Conservation (phyloP, 1,140 invertebrate genomes). For the Antheraea pernyi region DNA sequence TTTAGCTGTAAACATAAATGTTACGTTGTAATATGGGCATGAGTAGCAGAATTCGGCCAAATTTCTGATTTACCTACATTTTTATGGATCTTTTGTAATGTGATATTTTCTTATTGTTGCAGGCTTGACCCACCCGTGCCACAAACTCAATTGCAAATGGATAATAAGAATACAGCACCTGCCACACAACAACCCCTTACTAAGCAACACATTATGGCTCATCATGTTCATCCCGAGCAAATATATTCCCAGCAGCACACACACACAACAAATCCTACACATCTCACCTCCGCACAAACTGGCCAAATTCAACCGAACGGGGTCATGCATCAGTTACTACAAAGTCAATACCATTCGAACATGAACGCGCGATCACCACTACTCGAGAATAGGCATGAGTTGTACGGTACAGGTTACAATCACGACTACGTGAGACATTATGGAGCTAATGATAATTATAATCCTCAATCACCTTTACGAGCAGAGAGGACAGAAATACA, state of each 20-base stretch:
- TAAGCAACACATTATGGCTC: slow-evolving; percentile 72
- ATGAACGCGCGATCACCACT: slow-evolving; percentile 74
- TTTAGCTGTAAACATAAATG: neutral
- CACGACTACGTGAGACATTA: slow-evolving; percentile 71
- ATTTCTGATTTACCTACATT: neutral
- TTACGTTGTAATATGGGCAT: neutral
- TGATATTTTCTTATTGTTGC: slow-evolving; percentile 60
- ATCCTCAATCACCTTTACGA: slow-evolving; percentile 60
- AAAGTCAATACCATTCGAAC: slow-evolving; percentile 71
- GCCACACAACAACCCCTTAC: slow-evolving; percentile 72
- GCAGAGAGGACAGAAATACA: slow-evolving; percentile 58
- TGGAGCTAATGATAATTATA: slow-evolving; percentile 70
- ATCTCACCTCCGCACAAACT: slow-evolving; percentile 72
- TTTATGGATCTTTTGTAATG: neutral
- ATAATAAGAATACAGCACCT: slow-evolving; percentile 83
- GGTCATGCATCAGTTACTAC: slow-evolving; percentile 70
- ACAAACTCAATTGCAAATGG: slow-evolving; percentile 82
- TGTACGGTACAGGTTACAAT: slow-evolving; percentile 69
- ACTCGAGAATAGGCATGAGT: slow-evolving; percentile 74
- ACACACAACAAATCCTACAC: slow-evolving; percentile 60
- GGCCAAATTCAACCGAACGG: slow-evolving; percentile 76
- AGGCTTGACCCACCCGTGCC: slow-evolving; percentile 85
- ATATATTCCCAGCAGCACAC: slow-evolving; percentile 65
- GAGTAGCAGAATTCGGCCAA: neutral
- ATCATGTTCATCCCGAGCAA: slow-evolving; percentile 74